Percentiles rank a stretch among this genome's conserved stretches.
Conservation (phyloP, 2,797 vertebrate species). For the Pteronotus mesoamericanus region DNA sequence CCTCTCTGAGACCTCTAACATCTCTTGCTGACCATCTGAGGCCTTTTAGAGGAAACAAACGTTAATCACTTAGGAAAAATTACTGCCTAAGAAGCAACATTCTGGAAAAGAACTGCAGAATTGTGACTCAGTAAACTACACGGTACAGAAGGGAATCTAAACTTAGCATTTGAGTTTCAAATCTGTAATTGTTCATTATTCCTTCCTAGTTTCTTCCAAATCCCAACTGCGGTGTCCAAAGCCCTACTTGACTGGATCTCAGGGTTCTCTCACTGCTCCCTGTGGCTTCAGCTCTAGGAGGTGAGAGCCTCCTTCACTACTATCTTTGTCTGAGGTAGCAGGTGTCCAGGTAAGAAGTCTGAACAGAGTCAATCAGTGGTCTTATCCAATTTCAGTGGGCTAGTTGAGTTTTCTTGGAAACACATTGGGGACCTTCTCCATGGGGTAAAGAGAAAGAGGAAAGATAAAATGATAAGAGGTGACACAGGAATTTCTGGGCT, state of each 20-base stretch:
- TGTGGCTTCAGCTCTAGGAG: not conserved
- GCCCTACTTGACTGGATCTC: not conserved
- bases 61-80: not conserved
- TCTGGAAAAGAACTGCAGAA: not conserved
- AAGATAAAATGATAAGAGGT: not conserved
- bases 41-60: not conserved
- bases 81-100: not conserved
- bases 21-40: not conserved
- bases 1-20: not conserved
- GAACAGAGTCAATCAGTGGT: not conserved
- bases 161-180: not conserved
- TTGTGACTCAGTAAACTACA: not conserved
- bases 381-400: not conserved
- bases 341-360: not conserved
- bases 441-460: not conserved
- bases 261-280: not conserved
- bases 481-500: not conserved
- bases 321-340: not conserved
- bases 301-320: not conserved
- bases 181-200: not conserved
- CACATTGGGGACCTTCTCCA: not conserved
- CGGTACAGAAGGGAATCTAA: not conserved
- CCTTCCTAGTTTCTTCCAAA: not conserved
- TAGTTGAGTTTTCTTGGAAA: not conserved
- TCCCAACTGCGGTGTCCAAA: not conserved